phyloP scores from a whole-genome alignment of 2,113 vertebrate species.

The Pseudois nayaur region DNA sequence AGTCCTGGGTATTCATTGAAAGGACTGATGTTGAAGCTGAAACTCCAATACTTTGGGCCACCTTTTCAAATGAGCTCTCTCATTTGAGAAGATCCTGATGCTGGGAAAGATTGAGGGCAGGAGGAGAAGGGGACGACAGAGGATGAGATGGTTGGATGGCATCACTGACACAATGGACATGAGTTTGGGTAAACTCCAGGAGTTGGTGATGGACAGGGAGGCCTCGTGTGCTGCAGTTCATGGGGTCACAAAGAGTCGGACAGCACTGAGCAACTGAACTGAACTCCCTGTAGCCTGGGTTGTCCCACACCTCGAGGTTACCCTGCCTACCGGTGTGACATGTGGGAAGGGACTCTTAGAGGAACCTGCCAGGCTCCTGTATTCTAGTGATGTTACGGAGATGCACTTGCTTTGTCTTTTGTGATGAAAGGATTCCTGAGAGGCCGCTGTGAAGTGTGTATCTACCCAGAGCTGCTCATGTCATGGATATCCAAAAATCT shows the following conservation, averaged over 20 bases:
- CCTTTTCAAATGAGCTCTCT: background rate
- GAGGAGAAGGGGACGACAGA: background rate
- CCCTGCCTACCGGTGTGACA: rapidly evolving
- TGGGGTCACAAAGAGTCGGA: background rate
- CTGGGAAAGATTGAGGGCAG: background rate
- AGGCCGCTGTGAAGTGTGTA: rapidly evolving
- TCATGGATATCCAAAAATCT: background rate
- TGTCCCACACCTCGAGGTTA: rapidly evolving
- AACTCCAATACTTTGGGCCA: background rate
- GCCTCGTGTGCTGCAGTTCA: background rate
- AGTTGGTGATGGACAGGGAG: background rate
- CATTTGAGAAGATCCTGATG: background rate
- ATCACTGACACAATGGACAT: rapidly evolving
- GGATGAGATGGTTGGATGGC: background rate
- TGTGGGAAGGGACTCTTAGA: rapidly evolving
- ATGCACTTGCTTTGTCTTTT: background rate
- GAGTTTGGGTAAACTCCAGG: rapidly evolving
- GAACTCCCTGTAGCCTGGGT: background rate
- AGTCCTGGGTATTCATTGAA: background rate
- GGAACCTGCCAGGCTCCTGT: background rate
- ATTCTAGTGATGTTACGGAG: background rate
- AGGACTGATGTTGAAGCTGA: background rate
- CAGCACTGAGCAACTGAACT: rapidly evolving
- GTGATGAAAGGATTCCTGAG: background rate
- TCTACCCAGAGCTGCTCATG: too few species aligned